phyloP scores from a whole-genome alignment of 2,888 invertebrate genomes.

The Megastigmus dorsalis region DNA sequence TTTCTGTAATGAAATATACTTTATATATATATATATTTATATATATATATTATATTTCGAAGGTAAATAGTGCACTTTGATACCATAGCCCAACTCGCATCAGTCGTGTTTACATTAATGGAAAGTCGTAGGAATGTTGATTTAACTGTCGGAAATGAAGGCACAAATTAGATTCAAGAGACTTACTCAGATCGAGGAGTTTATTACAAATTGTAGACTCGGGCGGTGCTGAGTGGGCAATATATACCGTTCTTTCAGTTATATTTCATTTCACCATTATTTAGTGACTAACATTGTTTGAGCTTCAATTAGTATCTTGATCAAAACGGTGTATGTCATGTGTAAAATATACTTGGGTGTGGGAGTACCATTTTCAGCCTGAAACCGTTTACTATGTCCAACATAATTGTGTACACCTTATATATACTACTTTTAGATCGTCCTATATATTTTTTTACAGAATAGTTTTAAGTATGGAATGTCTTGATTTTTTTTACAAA shows the following conservation, averaged over 20 bases:
- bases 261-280: slow-evolving; percentile 73
- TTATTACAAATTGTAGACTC: slow-evolving; percentile 40
- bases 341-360: slow-evolving; percentile 74
- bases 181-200: slow-evolving; percentile 30
- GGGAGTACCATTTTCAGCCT: slow-evolving; percentile 68
- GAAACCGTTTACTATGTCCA: slow-evolving; percentile 55
- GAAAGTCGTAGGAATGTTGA: slow-evolving; percentile 20
- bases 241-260: slow-evolving; percentile 70
- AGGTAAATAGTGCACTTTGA: slow-evolving; percentile 46
- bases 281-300: slow-evolving; percentile 75
- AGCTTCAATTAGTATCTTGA: slow-evolving; percentile 74
- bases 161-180: slow-evolving; percentile 40
- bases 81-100: slow-evolving; percentile 51
- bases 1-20: no score
- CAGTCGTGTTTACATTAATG: slow-evolving; percentile 49
- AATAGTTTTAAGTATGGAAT: slow-evolving; percentile 7
- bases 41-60: slow-evolving; percentile 21
- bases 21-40: neutral
- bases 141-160: slow-evolving; percentile 3
- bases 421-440: slow-evolving; percentile 1
- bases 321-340: slow-evolving; percentile 74
- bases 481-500: slow-evolving; percentile 39
- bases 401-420: slow-evolving; percentile 20
- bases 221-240: slow-evolving; percentile 65
- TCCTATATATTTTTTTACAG: slow-evolving; percentile 14